Evolutionary conservation across 1,140 invertebrate genomes (phyloP).

Genomic region (Lasaia peninsularis): DNA sequence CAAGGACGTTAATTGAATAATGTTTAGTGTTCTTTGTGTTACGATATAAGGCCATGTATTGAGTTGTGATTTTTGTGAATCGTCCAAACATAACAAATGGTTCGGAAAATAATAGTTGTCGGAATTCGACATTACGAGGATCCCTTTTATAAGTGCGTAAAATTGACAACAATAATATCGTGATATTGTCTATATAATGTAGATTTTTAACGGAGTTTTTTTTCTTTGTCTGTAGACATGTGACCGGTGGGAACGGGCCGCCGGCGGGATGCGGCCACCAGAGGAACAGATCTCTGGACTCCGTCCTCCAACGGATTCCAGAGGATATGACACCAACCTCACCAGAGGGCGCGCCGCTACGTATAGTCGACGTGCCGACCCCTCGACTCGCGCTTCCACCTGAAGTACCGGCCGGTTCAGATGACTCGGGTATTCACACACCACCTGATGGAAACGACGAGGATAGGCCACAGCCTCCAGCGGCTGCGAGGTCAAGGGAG

Average conservation of each 20-base stretch:
- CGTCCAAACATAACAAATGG: slow-evolving; percentile 43
- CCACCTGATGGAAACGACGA: slow-evolving; percentile 63
- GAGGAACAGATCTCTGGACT: slow-evolving; percentile 92
- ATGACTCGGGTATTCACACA: slow-evolving; percentile 90
- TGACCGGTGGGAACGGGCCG: slow-evolving; percentile 62
- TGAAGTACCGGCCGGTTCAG: slow-evolving; percentile 87
- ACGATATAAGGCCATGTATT: slow-evolving; percentile 35
- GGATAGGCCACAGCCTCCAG: slow-evolving; percentile 51
- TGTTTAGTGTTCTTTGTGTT: slow-evolving; percentile 15
- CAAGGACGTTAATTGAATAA: slow-evolving; percentile 40
- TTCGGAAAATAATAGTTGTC: slow-evolving; percentile 67
- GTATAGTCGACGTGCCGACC: slow-evolving; percentile 84
- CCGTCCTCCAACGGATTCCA: slow-evolving; percentile 89
- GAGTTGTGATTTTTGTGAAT: slow-evolving; percentile 34
- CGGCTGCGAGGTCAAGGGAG: slow-evolving; percentile 79
- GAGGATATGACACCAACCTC: slow-evolving; percentile 90
- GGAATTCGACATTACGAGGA: slow-evolving; percentile 68
- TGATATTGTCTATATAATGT: neutral
- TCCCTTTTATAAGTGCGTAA: slow-evolving; percentile 67
- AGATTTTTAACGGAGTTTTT: slow-evolving; percentile 2
- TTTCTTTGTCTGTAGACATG: slow-evolving; percentile 61
- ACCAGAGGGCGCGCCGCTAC: slow-evolving; percentile 84
- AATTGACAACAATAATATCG: neutral
- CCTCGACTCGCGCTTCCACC: slow-evolving; percentile 89
- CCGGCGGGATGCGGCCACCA: slow-evolving; percentile 83